Percentiles rank a stretch among this genome's conserved stretches.
Conservation (phyloP, 1,140 invertebrate genomes). For the Brachionus koreanus region DNA sequence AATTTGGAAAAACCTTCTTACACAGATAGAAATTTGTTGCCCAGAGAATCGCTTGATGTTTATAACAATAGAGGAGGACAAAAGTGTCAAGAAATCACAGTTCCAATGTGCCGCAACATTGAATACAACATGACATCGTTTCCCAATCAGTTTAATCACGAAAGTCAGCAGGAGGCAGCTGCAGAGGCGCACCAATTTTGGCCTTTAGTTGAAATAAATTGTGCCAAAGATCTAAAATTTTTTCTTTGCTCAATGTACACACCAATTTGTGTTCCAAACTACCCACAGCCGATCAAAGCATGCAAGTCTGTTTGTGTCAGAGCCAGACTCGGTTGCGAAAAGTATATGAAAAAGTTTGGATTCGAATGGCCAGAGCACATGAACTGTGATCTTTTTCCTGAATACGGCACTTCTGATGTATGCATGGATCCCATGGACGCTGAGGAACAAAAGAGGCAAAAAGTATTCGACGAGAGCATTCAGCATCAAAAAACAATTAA, state of each 20-base stretch:
- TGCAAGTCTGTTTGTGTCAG: slow-evolving; percentile 89
- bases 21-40: neutral
- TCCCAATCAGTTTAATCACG: slow-evolving; percentile 60
- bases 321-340: slow-evolving; percentile 77
- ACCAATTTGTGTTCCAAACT: slow-evolving; percentile 66
- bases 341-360: slow-evolving; percentile 90
- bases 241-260: slow-evolving; percentile 59
- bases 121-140: slow-evolving; percentile 59
- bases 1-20: neutral
- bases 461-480: neutral
- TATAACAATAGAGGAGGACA: slow-evolving; percentile 28
- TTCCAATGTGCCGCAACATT: slow-evolving; percentile 58
- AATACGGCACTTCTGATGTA: slow-evolving; percentile 71
- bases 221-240: slow-evolving; percentile 57
- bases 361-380: slow-evolving; percentile 93
- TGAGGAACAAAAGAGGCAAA: slow-evolving; percentile 49
- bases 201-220: slow-evolving; percentile 57
- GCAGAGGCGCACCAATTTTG: slow-evolving; percentile 55
- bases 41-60: neutral
- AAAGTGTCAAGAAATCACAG: slow-evolving; percentile 56
- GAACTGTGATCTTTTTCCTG: slow-evolving; percentile 83
- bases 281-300: slow-evolving; percentile 78
- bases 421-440: slow-evolving; percentile 78
- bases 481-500: slow-evolving; percentile 47
- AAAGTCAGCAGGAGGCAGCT: slow-evolving; percentile 57